phyloP scores from a whole-genome alignment of 2,888 invertebrate species.

The Fragum sueziense region DNA sequence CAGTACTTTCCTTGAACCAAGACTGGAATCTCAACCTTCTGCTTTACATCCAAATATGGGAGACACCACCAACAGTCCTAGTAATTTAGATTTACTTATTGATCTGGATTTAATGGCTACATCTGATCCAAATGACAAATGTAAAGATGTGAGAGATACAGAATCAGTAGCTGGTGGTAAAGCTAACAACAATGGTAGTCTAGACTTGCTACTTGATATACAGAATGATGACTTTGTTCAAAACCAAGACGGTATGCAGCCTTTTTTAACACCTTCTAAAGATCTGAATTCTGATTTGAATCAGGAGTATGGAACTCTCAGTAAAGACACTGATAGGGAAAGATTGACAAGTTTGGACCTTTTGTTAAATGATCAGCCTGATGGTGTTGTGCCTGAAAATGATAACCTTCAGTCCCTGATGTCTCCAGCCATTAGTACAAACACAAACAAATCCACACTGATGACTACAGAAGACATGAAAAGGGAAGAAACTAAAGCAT shows the following conservation, averaged over 20 bases:
- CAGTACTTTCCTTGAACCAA: neutral
- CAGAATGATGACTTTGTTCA: neutral
- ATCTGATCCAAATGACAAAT: too few relatives aligned
- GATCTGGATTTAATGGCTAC: neutral
- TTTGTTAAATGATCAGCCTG: conserved; percentile 26
- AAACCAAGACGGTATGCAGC: neutral
- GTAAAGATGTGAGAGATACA: too few relatives aligned
- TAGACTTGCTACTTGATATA: neutral
- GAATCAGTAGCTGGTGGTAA: too few relatives aligned
- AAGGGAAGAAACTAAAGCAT: neutral
- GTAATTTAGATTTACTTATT: neutral
- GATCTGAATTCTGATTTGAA: neutral
- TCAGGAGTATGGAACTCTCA: neutral
- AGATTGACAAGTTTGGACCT: conserved; percentile 8
- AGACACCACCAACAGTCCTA: neutral
- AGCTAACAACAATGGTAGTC: neutral
- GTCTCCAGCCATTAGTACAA: neutral
- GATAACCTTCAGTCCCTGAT: conserved; percentile 22
- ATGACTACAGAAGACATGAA: neutral
- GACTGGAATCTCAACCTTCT: neutral
- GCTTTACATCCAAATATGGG: neutral
- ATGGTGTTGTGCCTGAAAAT: neutral
- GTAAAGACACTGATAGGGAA: neutral
- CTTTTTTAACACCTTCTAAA: neutral
- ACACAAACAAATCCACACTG: neutral